Conservation (phyloP, 2,113 vertebrate species). For the Zonotrichia leucophrys region DNA sequence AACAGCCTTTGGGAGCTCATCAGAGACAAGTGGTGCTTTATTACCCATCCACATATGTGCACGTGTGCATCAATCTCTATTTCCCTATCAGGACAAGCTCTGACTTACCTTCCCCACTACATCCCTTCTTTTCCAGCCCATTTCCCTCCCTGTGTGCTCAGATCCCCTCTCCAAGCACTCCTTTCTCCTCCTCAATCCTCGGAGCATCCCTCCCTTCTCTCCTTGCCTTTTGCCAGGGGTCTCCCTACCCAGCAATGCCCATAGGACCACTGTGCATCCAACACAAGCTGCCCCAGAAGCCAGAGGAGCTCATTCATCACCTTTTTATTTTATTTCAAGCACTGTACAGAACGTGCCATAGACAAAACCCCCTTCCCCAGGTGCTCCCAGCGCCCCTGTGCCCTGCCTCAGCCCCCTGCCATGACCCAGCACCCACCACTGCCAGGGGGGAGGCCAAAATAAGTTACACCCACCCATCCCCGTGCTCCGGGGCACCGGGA, state of each 20-base stretch:
- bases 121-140: background rate
- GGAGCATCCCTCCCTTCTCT: background rate
- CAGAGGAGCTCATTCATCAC: background rate
- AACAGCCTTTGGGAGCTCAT: background rate
- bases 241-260: background rate
- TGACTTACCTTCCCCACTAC: background rate
- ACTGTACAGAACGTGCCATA: constrained; percentile 16
- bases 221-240: background rate
- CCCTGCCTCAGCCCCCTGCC: accelerated
- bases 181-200: background rate
- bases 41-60: accelerated
- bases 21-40: background rate
- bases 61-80: background rate
- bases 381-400: constrained; percentile 28
- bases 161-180: background rate
- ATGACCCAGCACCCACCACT: accelerated
- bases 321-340: constrained; percentile 47
- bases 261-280: background rate
- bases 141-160: background rate
- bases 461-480: background rate
- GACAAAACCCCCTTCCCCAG: background rate
- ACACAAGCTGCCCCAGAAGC: background rate
- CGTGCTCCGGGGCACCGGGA: accelerated
- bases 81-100: background rate
- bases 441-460: background rate